Base-by-base conservation (phyloP, 1,140 invertebrate genomes). In the Nymphalis io region DNA sequence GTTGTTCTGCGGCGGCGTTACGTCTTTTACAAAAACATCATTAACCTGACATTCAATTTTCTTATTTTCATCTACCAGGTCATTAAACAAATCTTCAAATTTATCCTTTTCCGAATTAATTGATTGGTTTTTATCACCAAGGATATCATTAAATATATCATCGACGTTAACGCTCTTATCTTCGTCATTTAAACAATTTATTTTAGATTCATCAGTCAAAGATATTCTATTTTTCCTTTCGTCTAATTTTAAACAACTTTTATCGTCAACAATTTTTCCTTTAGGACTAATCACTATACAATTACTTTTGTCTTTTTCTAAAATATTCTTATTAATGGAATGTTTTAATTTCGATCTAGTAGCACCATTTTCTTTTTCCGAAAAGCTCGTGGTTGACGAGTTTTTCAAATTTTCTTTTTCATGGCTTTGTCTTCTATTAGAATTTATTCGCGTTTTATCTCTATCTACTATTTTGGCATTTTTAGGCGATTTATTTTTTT, bases 271-370 rank as follows among this genome's bases (percentile, higher is more conserved):
- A 80, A 73, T 81, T 73, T 80, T 90, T 70, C 72, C 80, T 85
- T 83, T 90, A 85, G 81, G 73, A 87, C 81, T 89, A 85, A 64
- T 83, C 70, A 83, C 79, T 87, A 89, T 78, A 81, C 82, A 83
- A 83, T 87, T 88, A 82, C 68, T 80, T 90, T 84, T 91, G 81
- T 90, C 89, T 89, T 90, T 89, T 82, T 89, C 88, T 88, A 91
- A 86, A 84, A 84, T 87, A 86, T 73, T 86, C 81, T 87, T 89
- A 82, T 74, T 85, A 84, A 68, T 89, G 89, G 89, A 91, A 91
- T 91, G 89, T 89, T 89, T 89, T 80, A 84, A 76, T 89, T 91
- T 91, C 79, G 85, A 79, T 88, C 81, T 90, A 87, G 87, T 90
- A 91, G 89, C 88, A 91, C 88, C 88, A 90, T 82, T 85, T 60